Conservation (phyloP, 2,113 vertebrate species). For the Zosterops lateralis region DNA sequence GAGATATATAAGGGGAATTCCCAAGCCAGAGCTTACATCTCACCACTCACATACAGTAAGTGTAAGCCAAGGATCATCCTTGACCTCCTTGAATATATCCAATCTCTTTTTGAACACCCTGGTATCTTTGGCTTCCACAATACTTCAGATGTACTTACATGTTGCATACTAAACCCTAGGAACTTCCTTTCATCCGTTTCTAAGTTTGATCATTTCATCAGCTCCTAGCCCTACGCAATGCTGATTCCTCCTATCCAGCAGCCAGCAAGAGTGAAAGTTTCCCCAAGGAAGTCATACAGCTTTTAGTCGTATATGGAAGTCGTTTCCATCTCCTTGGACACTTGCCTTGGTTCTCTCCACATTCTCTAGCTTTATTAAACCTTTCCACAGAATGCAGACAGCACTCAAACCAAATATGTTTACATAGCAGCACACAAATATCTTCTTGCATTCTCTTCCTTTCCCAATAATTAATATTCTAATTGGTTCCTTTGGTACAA, state of each 20-base stretch:
- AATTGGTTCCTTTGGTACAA: neutral
- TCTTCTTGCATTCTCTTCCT: neutral
- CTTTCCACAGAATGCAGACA: neutral
- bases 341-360: neutral
- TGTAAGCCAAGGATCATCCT: neutral
- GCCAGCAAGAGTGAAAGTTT: neutral
- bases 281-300: neutral
- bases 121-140: neutral
- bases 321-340: neutral
- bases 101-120: neutral
- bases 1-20: neutral
- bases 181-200: neutral
- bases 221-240: neutral
- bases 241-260: neutral
- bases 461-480: neutral
- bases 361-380: neutral
- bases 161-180: neutral
- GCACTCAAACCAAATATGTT: neutral
- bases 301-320: neutral
- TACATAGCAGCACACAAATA: neutral
- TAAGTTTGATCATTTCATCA: neutral
- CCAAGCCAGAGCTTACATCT: slow-evolving; percentile 15
- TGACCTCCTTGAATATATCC: neutral
- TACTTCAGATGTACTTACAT: neutral
- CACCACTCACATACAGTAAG: neutral